Evolutionary conservation across 2,888 invertebrate genomes (phyloP).

Genomic region (Eledone cirrhosa): DNA sequence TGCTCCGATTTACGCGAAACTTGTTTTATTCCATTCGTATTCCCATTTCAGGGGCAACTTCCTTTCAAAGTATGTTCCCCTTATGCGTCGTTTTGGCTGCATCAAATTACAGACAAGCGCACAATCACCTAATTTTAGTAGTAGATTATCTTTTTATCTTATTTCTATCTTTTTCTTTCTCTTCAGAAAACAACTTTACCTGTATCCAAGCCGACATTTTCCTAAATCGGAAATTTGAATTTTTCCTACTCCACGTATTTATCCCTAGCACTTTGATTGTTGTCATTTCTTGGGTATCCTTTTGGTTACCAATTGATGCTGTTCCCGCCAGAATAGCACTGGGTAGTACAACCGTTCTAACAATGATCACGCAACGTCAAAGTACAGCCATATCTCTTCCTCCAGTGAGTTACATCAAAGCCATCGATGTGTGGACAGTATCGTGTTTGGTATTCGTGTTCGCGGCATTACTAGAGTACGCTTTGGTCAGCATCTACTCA

Average conservation of each 20-base stretch:
- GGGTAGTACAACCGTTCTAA: slow-evolving; percentile 41
- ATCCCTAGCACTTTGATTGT: slow-evolving; percentile 38
- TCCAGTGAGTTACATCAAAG: slow-evolving; percentile 37
- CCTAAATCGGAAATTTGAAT: slow-evolving; percentile 35
- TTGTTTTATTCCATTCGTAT: no score
- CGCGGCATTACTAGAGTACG: slow-evolving; percentile 94
- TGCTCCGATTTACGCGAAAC: no score
- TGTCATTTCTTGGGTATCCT: slow-evolving; percentile 40
- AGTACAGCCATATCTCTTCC: slow-evolving; percentile 32
- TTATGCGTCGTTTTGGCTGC: no score
- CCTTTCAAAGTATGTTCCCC: no score
- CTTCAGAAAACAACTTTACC: slow-evolving; percentile 33
- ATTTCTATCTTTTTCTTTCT: not conserved
- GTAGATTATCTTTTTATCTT: no score
- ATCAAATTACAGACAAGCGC: no score
- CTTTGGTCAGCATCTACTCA: slow-evolving; percentile 94
- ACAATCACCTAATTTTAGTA: no score
- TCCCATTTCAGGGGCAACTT: no score
- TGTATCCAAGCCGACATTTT: slow-evolving; percentile 36
- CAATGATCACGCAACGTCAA: slow-evolving; percentile 38
- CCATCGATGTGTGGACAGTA: slow-evolving; percentile 78
- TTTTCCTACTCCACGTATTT: slow-evolving; percentile 37
- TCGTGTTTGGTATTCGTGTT: slow-evolving; percentile 97
- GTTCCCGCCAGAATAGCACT: slow-evolving; percentile 38
- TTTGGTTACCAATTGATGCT: slow-evolving; percentile 39